A percentile compares a stretch with the other conserved stretches of the same genome.
Evolutionary conservation across 2,797 vertebrate species (phyloP).

Genomic region (Carapus acus): DNA sequence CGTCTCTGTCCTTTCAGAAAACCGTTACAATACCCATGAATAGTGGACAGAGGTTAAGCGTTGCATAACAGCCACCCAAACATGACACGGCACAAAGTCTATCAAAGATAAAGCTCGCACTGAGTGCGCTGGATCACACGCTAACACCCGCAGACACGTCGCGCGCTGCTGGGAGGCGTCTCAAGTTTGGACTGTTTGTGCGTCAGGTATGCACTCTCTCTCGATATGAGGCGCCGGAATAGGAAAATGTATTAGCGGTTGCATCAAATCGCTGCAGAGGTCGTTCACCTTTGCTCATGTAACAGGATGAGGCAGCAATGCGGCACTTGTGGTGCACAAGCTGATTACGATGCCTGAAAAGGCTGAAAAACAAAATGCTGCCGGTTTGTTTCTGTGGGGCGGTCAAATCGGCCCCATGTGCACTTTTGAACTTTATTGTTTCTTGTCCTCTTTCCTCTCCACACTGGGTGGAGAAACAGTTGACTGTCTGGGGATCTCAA

Average conservation of each 20-base stretch:
- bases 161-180: no score
- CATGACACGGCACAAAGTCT: slow-evolving; percentile 33
- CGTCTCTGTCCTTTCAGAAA: neutral
- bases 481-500: neutral
- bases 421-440: no score
- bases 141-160: no score
- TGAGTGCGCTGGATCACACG: no score
- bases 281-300: slow-evolving; percentile 37
- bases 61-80: slow-evolving; percentile 46
- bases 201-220: neutral
- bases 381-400: no score
- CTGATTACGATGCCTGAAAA: slow-evolving; percentile 42
- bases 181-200: no score
- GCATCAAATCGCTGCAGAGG: slow-evolving; percentile 6
- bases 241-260: neutral
- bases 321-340: slow-evolving; percentile 5
- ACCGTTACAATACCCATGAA: slow-evolving; percentile 1
- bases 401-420: no score
- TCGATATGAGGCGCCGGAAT: neutral
- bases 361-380: no score
- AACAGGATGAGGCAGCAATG: slow-evolving; percentile 35
- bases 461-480: no score
- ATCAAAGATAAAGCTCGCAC: slow-evolving; percentile 3
- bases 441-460: no score
- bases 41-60: slow-evolving; percentile 51